Conservation (phyloP, 2,888 invertebrate species). For the Drosophila barbarae region DNA sequence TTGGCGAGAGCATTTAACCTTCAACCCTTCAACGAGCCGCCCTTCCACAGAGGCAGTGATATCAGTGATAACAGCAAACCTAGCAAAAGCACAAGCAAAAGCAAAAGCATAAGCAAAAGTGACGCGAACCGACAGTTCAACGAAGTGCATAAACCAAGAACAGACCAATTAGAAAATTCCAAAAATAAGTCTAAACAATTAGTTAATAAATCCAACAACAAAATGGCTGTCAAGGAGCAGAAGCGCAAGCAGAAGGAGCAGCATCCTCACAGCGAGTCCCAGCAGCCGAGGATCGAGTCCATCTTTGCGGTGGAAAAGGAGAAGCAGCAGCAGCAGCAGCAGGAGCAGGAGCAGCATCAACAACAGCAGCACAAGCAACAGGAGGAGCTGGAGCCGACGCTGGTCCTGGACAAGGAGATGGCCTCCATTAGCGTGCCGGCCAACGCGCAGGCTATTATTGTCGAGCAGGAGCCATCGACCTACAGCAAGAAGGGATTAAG, state of each 20-base stretch:
- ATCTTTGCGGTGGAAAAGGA: slow-evolving; percentile 43
- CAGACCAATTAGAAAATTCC: slow-evolving; percentile 75
- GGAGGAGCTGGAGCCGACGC: slow-evolving; percentile 13
- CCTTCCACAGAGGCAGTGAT: slow-evolving; percentile 48
- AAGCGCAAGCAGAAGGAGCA: slow-evolving; percentile 46
- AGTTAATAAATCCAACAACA: slow-evolving; percentile 45
- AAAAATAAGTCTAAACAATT: slow-evolving; percentile 60
- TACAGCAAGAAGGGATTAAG: slow-evolving; percentile 76
- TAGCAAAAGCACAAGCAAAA: slow-evolving; percentile 38
- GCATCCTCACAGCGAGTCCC: slow-evolving; percentile 35
- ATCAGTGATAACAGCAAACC: slow-evolving; percentile 52
- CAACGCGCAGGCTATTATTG: slow-evolving; percentile 57
- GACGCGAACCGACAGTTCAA: slow-evolving; percentile 65
- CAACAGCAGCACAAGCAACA: background rate
- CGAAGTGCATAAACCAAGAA: slow-evolving; percentile 70
- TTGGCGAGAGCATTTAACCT: slow-evolving; percentile 61
- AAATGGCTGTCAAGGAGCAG: slow-evolving; percentile 42
- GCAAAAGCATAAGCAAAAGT: slow-evolving; percentile 56
- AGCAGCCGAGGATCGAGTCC: slow-evolving; percentile 39
- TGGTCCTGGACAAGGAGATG: slow-evolving; percentile 48
- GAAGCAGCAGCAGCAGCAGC: background rate
- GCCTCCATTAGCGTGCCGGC: slow-evolving; percentile 59
- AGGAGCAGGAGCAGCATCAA: background rate
- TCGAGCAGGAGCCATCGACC: slow-evolving; percentile 68
- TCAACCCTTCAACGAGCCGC: slow-evolving; percentile 59